Conservation (phyloP, 92 coral and sea anemone genomes). For the Paramuricea clavata region DNA sequence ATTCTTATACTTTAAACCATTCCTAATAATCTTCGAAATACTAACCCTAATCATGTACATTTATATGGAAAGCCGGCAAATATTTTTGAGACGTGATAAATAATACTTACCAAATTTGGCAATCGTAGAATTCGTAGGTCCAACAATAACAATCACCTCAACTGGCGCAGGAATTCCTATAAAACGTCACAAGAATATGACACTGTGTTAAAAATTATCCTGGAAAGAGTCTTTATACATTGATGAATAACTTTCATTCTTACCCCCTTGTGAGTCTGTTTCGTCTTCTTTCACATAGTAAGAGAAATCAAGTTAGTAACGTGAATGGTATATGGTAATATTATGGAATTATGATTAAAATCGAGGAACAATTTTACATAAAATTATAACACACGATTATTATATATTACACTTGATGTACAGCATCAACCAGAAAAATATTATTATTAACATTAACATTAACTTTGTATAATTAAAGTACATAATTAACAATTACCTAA, state of each 20-base stretch:
- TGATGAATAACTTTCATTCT: background rate
- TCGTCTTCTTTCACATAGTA: background rate
- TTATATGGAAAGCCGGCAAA: too few relatives aligned
- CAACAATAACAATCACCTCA: background rate
- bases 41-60: too few relatives aligned
- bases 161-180: background rate
- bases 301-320: background rate
- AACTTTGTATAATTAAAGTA: too few relatives aligned
- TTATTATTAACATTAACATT: too few relatives aligned
- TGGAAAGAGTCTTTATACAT: too few relatives aligned
- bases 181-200: background rate
- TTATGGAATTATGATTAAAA: too few relatives aligned
- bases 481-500: too few relatives aligned
- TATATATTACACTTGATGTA: background rate
- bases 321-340: background rate
- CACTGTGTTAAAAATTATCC: background rate
- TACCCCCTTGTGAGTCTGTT: background rate
- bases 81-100: too few relatives aligned
- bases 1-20: too few relatives aligned
- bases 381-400: background rate
- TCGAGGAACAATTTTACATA: background rate
- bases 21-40: too few relatives aligned
- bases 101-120: conserved; percentile 2
- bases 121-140: background rate
- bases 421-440: background rate